Evolutionary conservation across 2,888 invertebrate species (phyloP).

Genomic region (Zygaena filipendulae): DNA sequence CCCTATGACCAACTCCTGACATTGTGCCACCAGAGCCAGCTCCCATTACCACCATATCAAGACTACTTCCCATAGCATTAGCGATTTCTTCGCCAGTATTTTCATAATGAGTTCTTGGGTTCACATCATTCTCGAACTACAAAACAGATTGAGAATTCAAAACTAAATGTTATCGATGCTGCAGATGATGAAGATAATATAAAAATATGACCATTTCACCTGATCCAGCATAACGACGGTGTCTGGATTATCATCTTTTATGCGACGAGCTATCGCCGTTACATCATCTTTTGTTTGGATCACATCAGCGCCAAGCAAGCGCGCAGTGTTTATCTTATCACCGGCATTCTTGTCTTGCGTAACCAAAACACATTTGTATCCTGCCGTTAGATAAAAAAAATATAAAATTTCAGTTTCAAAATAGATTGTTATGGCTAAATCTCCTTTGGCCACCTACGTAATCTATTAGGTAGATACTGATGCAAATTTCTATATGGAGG

Average conservation of each 20-base stretch:
- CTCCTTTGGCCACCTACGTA: too few species aligned
- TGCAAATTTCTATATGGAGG: too few species aligned
- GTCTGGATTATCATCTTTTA: constrained; percentile 19
- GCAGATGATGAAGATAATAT: too few species aligned
- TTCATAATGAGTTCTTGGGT: constrained; percentile 95
- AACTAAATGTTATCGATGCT: too few species aligned
- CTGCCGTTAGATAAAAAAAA: too few species aligned
- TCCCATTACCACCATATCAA: constrained; percentile 83
- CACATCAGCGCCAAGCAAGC: constrained; percentile 91
- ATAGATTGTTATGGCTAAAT: too few species aligned
- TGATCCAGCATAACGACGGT: constrained; percentile 55
- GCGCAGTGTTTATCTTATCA: constrained; percentile 89
- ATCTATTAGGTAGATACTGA: too few species aligned
- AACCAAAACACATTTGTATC: constrained; percentile 91
- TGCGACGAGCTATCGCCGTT: constrained; percentile 14
- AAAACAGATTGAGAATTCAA: constrained; percentile 15
- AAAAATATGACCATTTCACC: too few species aligned
- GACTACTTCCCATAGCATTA: constrained; percentile 69
- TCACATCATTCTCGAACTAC: constrained; percentile 89
- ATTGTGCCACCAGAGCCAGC: constrained; percentile 95
- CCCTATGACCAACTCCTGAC: constrained; percentile 84
- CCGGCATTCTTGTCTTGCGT: constrained; percentile 97
- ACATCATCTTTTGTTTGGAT: constrained; percentile 68
- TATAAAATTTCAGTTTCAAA: too few species aligned
- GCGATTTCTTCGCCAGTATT: constrained; percentile 91